These are phyloP conservation scores for Euthynnus affinis DNA, from an alignment of 2,797 vertebrate genomes.

Conservation along the genomic window DNA sequence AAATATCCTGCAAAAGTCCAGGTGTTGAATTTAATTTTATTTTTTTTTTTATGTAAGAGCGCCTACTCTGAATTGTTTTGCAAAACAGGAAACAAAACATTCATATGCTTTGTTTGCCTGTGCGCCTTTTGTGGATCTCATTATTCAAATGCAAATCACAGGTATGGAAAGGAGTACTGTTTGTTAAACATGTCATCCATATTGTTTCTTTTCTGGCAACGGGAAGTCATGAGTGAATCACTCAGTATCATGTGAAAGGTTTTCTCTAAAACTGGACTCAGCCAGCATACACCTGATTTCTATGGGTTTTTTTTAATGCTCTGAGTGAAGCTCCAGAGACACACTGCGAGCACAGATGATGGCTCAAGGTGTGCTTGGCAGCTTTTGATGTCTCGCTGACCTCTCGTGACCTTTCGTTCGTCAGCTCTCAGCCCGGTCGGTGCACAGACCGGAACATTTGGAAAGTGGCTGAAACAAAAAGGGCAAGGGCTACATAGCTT, in stretches of 20 bases:
- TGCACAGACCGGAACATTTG: slow-evolving; percentile 81
- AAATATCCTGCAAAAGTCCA: slow-evolving; percentile 25
- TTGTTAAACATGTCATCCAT: background rate
- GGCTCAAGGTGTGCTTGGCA: slow-evolving; percentile 71
- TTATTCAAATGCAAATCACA: background rate
- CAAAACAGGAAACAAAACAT: background rate
- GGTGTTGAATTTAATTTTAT: slow-evolving; percentile 13
- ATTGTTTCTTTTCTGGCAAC: background rate
- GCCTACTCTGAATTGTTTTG: background rate
- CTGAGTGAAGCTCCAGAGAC: slow-evolving; percentile 54
- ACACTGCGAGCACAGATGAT: slow-evolving; percentile 39
- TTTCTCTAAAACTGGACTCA: background rate
- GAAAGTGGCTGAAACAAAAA: slow-evolving; percentile 75
- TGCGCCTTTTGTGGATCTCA: background rate
- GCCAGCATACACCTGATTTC: background rate
- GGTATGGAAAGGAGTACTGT: background rate
- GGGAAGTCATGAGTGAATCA: background rate
- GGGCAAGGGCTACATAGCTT: slow-evolving; percentile 75
- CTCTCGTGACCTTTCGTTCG: slow-evolving; percentile 63
- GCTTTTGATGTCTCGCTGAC: slow-evolving; percentile 65
- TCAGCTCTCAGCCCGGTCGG: slow-evolving; percentile 38
- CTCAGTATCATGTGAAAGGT: background rate
- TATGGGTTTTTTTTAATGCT: slow-evolving; percentile 20
- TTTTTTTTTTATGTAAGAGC: background rate
- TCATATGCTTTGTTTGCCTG: background rate